phyloP scores from a whole-genome alignment of 23 tunicate species.

The Corella eumyota region DNA sequence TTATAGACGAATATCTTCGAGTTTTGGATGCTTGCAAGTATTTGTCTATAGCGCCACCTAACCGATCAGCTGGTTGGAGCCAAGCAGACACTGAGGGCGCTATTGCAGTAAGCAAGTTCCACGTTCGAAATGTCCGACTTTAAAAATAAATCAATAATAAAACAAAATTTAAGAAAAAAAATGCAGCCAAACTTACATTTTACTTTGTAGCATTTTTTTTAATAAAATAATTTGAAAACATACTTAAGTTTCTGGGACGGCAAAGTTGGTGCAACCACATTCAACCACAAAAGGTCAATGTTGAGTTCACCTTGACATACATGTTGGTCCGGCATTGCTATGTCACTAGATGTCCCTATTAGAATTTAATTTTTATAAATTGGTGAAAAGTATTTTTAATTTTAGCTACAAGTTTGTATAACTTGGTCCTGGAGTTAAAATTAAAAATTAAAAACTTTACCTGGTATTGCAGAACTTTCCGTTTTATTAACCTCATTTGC shows the following conservation, averaged over 20 bases:
- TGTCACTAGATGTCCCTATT: no score
- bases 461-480: no score
- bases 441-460: no score
- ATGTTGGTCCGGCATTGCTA: conserved; percentile 33
- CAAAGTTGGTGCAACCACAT: conserved; percentile 55
- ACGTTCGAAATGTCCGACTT: conserved; percentile 32
- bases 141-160: background rate
- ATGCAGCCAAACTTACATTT: background rate
- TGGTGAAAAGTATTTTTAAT: no score
- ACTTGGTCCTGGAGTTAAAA: no score
- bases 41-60: conserved; percentile 12
- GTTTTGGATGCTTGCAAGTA: background rate
- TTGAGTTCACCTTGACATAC: conserved; percentile 44
- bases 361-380: no score
- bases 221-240: no score
- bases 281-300: conserved; percentile 64
- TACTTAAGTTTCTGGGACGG: no score
- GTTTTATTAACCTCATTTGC: no score
- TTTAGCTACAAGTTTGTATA: no score
- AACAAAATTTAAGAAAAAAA: background rate
- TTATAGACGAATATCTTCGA: conserved; percentile 15
- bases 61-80: conserved; percentile 62
- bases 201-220: background rate
- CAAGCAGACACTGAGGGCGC: conserved; percentile 58
- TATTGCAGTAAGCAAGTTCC: conserved; percentile 64